Conservation (phyloP, 2,797 vertebrate genomes). For the Galagoides demidoff region DNA sequence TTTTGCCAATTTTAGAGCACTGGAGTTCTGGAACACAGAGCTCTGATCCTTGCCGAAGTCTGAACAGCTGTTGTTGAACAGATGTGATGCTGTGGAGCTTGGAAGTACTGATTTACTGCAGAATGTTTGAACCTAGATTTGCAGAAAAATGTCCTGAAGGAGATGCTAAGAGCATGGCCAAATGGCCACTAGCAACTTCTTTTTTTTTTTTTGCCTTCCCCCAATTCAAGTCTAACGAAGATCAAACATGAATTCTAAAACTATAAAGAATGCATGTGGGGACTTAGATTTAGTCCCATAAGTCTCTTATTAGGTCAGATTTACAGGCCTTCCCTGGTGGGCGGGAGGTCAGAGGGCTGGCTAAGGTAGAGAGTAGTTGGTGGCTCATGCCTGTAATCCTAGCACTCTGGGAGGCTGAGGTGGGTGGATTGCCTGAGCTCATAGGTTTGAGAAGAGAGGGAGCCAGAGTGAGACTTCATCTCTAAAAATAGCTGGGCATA, state of each 20-base stretch:
- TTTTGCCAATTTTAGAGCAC: slow-evolving; percentile 58
- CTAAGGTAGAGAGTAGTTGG: not conserved
- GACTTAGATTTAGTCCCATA: not conserved
- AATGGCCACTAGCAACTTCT: not conserved
- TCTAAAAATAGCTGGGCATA: too few relatives aligned
- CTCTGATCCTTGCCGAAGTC: slow-evolving; percentile 56
- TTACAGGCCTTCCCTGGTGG: not conserved
- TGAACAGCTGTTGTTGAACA: slow-evolving; percentile 78
- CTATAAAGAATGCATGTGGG: not conserved
- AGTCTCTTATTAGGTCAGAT: not conserved
- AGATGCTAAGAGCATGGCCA: slow-evolving; percentile 33
- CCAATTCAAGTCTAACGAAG: not conserved
- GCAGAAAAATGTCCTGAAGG: not conserved
- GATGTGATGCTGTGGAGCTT: slow-evolving; percentile 73
- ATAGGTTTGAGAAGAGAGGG: too few relatives aligned
- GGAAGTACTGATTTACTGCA: slow-evolving; percentile 29
- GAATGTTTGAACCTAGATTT: slow-evolving; percentile 55
- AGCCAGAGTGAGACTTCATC: too few relatives aligned
- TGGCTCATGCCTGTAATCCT: too few relatives aligned
- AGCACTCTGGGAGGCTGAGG: too few relatives aligned
- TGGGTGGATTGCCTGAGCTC: too few relatives aligned
- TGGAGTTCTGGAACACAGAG: not conserved
- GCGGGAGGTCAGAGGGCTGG: too few relatives aligned
- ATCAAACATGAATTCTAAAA: not conserved
- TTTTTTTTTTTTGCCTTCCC: not conserved